Evolutionary conservation across 1,140 invertebrate genomes (phyloP).

Genomic region (Sitophilus oryzae): DNA sequence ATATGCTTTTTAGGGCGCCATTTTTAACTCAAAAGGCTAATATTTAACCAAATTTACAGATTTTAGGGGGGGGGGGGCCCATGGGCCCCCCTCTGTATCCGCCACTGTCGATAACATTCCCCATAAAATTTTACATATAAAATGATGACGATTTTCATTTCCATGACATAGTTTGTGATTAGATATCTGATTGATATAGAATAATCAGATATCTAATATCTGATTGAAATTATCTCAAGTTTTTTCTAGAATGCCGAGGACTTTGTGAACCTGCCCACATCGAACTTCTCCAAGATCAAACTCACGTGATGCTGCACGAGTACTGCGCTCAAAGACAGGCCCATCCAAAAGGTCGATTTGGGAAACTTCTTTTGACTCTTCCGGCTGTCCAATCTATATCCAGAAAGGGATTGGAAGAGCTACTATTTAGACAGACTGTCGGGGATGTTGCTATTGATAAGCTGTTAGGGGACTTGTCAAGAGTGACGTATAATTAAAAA

Average conservation of each 20-base stretch:
- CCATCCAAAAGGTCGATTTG: constrained; percentile 54
- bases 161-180: too few relatives aligned
- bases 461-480: constrained; percentile 59
- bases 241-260: constrained; percentile 56
- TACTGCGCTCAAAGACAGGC: constrained; percentile 50
- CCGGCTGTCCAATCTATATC: constrained; percentile 54
- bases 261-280: constrained; percentile 57
- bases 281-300: constrained; percentile 71
- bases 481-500: constrained; percentile 29
- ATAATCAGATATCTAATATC: too few relatives aligned
- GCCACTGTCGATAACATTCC: too few relatives aligned
- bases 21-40: too few relatives aligned
- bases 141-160: too few relatives aligned
- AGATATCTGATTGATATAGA: too few relatives aligned
- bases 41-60: too few relatives aligned
- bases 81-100: too few relatives aligned
- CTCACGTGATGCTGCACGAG: constrained; percentile 66
- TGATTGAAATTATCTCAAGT: too few relatives aligned
- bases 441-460: constrained; percentile 64
- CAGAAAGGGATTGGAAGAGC: constrained; percentile 54
- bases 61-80: too few relatives aligned
- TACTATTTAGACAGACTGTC: constrained; percentile 64
- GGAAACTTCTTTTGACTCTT: constrained; percentile 60
- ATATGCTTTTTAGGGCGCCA: too few relatives aligned
- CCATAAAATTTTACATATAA: too few relatives aligned